Evolutionary conservation across 2,888 invertebrate genomes (phyloP).

Genomic region (Lasioglossum leucozonium): DNA sequence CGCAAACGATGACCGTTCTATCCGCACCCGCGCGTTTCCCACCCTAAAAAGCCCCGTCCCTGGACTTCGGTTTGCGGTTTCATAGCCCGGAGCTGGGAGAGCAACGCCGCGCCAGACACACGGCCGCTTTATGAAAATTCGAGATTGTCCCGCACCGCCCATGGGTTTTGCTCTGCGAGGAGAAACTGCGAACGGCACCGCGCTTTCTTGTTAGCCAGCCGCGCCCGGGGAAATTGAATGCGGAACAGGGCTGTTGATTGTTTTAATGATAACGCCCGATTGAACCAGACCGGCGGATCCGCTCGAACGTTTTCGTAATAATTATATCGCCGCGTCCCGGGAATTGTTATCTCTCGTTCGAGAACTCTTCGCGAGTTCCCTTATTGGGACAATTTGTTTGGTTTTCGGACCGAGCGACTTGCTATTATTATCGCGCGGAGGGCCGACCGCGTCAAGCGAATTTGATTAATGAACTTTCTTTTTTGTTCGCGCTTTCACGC

Average conservation of each 20-base stretch:
- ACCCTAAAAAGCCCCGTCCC: slow-evolving; percentile 27
- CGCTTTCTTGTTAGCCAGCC: slow-evolving; percentile 42
- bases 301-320: slow-evolving; percentile 5
- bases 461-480: neutral
- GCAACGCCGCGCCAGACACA: slow-evolving; percentile 74
- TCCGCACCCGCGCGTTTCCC: slow-evolving; percentile 3
- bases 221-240: slow-evolving; percentile 34
- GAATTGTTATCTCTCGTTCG: slow-evolving; percentile 15
- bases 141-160: slow-evolving; percentile 67
- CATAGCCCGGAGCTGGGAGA: slow-evolving; percentile 69
- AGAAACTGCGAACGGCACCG: neutral
- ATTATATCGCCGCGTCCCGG: neutral
- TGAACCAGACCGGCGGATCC: neutral
- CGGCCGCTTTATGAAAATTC: slow-evolving; percentile 74
- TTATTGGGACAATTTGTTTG: neutral
- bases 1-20: slow-evolving; percentile 3
- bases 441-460: neutral
- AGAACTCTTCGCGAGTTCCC: neutral
- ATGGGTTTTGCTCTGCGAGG: slow-evolving; percentile 43
- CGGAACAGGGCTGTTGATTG: slow-evolving; percentile 35
- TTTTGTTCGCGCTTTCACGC: too few relatives aligned
- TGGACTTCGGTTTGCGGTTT: slow-evolving; percentile 71
- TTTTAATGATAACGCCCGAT: slow-evolving; percentile 31
- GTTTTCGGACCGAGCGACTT: neutral
- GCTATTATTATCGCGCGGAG: neutral